phyloP scores from a whole-genome alignment of 2,113 vertebrate species.

The Illadopsis cleaveri region DNA sequence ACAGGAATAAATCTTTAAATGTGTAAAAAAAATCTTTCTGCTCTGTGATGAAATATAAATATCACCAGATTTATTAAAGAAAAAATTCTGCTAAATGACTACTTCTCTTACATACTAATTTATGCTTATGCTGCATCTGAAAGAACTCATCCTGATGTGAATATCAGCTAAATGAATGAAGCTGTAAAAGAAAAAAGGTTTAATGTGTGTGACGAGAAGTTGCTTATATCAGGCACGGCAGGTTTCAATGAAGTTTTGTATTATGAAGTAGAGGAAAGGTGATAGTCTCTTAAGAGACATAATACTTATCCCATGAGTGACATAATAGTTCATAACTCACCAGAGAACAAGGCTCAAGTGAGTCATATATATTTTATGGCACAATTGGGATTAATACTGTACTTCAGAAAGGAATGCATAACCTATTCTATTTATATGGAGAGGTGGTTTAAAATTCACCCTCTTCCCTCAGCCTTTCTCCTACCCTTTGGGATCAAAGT shows the following conservation, averaged over 20 bases:
- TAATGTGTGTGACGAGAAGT: constrained; percentile 32
- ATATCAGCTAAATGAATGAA: constrained; percentile 35
- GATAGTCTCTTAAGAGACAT: constrained; percentile 59
- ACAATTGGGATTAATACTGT: constrained; percentile 69
- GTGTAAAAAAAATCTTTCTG: constrained; percentile 63
- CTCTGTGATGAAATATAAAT: constrained; percentile 66
- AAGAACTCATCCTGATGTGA: constrained; percentile 38
- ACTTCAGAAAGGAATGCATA: constrained; percentile 39
- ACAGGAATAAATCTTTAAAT: constrained; percentile 67
- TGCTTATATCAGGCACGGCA: constrained; percentile 1
- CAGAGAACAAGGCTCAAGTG: constrained; percentile 66
- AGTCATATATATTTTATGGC: constrained; percentile 68
- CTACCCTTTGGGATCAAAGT: not conserved
- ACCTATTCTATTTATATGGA: constrained; percentile 23
- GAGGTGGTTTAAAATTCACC: constrained; percentile 43
- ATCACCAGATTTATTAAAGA: constrained; percentile 64
- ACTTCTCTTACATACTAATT: constrained; percentile 62
- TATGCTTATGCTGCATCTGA: constrained; percentile 51
- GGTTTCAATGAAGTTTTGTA: constrained; percentile 48
- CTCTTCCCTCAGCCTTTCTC: not conserved
- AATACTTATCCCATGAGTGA: constrained; percentile 55
- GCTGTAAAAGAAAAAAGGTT: constrained; percentile 23
- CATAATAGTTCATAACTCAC: constrained; percentile 72
- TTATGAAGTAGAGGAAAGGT: constrained; percentile 46
- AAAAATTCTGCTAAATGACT: constrained; percentile 62